Evolutionary conservation across 2,797 vertebrate species (phyloP).

Genomic region (Pangasius mekongensis): DNA sequence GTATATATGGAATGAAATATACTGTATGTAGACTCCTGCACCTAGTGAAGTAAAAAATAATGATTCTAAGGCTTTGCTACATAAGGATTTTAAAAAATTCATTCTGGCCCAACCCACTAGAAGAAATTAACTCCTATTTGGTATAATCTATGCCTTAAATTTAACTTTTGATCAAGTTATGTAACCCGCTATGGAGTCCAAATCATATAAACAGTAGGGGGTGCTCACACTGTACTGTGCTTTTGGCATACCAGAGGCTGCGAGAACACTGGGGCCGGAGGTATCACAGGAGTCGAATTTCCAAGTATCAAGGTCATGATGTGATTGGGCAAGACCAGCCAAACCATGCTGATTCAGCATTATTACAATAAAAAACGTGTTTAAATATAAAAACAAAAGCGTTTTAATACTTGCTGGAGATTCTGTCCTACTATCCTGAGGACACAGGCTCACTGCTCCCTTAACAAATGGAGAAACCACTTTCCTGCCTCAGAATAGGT

Average conservation of each 20-base stretch:
- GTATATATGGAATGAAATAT: not conserved
- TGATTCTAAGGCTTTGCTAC: not conserved
- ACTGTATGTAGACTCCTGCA: no score
- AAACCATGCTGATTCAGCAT: conserved; percentile 16
- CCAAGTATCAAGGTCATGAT: conserved; percentile 44
- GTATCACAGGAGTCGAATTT: conserved; percentile 28
- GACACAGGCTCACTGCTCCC: not conserved
- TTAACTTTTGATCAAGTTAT: not conserved
- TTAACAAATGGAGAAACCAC: not conserved
- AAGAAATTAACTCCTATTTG: not conserved
- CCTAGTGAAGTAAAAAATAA: not conserved
- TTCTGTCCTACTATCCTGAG: not conserved
- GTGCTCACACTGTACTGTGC: conserved; percentile 41
- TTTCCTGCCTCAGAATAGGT: not conserved
- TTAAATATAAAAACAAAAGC: not conserved
- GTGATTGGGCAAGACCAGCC: conserved; percentile 34
- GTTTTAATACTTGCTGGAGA: not conserved
- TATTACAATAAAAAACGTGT: conserved; percentile 8
- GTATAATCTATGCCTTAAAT: not conserved
- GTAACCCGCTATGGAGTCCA: not conserved
- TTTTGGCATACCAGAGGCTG: not conserved
- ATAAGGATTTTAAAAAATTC: not conserved
- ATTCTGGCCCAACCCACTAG: not conserved
- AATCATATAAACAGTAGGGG: conserved; percentile 40
- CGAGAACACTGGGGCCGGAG: not conserved